Base-by-base conservation (phyloP, 2,888 invertebrate genomes). In the Drosophila sordidula region DNA sequence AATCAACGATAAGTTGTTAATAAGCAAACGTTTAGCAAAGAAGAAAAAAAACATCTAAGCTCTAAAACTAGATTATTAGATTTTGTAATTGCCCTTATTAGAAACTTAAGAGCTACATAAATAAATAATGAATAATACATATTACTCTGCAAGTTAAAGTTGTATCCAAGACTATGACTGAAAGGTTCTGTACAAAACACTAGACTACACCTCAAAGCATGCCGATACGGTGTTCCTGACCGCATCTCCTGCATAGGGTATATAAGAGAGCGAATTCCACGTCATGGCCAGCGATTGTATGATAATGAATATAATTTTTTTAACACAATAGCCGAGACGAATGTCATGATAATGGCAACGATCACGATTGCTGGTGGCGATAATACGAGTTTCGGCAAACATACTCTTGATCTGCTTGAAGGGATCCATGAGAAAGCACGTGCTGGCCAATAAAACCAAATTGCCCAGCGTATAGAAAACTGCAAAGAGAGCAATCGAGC, bases 361-460 rank as follows among this genome's bases (percentile, higher is more conserved):
- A 92, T 81, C 80, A 97, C 96, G 80, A 97, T 91, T n/a, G 76
- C 95, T 93, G 36, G 97, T 97, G 47, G 98, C 97, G 78, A 97
- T 94, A 50, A 95, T 91, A 90, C 98, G 94, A 12, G 96, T 97
- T 34, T 95, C 93, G 26, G 96, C 95, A 93, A 97, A 97, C 98
- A 98, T 98, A 93, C 96, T 96, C 91, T 97, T 96, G 6, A 97
- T 55, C 91, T 98, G 98, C 90, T 96, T 97, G n/a, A 95, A 79
- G 11, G 98, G 98, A 18, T 97, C 98, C 97, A 97, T 97, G 54
- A 98, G 93, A 90, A 98, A 98, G 90, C 96, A 96, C 9, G 97
- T 98, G 91, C 97, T 97, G 58, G 34, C 95, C 95, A 67, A 96
- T 91, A 90, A 95, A n/a, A n/a, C n/a, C n/a, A n/a, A n/a, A n/a